Evolutionary conservation across 1,140 invertebrate genomes (phyloP).

Genomic region (Heliconius nattereri): DNA sequence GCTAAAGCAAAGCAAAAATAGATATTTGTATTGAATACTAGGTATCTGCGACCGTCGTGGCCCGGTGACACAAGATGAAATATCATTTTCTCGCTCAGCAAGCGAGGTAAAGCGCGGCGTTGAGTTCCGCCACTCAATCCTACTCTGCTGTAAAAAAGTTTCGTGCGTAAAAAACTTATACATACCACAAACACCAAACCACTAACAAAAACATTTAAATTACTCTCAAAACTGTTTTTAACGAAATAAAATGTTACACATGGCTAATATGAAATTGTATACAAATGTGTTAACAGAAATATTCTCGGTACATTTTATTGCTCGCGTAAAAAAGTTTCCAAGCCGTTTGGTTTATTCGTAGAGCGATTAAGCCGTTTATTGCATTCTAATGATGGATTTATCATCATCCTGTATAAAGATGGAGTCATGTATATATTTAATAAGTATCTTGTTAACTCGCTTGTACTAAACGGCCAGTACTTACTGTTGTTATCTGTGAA

Average conservation of each 20-base stretch:
- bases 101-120: no score
- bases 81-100: no score
- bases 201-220: neutral
- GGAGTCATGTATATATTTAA: neutral
- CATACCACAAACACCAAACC: neutral
- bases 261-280: slow-evolving; percentile 15
- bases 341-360: slow-evolving; percentile 8
- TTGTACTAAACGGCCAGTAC: neutral
- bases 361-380: slow-evolving; percentile 18
- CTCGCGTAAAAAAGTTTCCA: slow-evolving; percentile 6
- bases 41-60: no score
- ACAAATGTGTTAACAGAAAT: slow-evolving; percentile 6
- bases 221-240: neutral
- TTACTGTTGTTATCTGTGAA: neutral
- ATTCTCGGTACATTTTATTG: slow-evolving; percentile 22
- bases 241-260: slow-evolving; percentile 24
- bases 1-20: no score
- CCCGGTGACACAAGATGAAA: no score
- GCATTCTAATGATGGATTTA: slow-evolving; percentile 24
- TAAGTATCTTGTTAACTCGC: neutral
- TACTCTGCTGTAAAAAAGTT: no score
- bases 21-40: no score
- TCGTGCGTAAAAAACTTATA: no score
- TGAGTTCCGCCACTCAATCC: no score
- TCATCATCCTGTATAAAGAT: neutral